Evolutionary conservation across 1,140 invertebrate genomes (phyloP), one percentile per base, ranked within the genome.

Genomic region (Zaprionus vittiger): DNA sequence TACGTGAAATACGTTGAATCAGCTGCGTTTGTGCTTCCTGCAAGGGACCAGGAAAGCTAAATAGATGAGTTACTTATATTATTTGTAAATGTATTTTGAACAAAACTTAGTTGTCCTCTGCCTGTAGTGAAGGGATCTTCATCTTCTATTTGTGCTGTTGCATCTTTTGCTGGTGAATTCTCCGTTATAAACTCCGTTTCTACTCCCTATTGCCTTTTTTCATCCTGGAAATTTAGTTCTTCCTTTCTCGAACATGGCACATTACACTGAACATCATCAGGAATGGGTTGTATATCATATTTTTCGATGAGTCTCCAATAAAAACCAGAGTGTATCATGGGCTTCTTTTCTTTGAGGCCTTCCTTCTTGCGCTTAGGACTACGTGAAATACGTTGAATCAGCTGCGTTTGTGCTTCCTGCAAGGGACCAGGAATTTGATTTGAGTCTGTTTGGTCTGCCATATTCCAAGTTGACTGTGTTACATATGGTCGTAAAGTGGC

Each of bases 291-390:
- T 22, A 85, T 47, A 5, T 64, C 67, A 47, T 81, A 81, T 11
- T 85, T 81, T 1, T n/a, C n/a, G 4, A 86, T 20, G 14, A 76
- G 79, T 14, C 26, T 34, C n/a, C 63, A 56, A 47, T 85, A 85
- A 7, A 85, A 79, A 17, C 61, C 60, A 5, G 47, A 52, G 20
- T 52, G 47, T 52, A 52, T 52, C 4, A 24, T 52, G 1, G 47
- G 47, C 5, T 7, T 12, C 17, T 31, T 31, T 31, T 49, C 7
- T 0, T 56, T 37, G 4, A 75, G 31, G 2, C 7, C n/a, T 41
- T 0, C 38, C 5, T 15, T 41, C 5, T 15, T 41, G 14, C 7
- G 28, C 5, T 28, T 7, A 28, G 6, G 6, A 6, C 28, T 28
- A 7, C 28, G 6, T 28, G 28, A 28, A 28, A 28, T 28, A 31